Base-by-base conservation (phyloP, 2,888 invertebrate genomes). In the Pyrrhia umbra region DNA sequence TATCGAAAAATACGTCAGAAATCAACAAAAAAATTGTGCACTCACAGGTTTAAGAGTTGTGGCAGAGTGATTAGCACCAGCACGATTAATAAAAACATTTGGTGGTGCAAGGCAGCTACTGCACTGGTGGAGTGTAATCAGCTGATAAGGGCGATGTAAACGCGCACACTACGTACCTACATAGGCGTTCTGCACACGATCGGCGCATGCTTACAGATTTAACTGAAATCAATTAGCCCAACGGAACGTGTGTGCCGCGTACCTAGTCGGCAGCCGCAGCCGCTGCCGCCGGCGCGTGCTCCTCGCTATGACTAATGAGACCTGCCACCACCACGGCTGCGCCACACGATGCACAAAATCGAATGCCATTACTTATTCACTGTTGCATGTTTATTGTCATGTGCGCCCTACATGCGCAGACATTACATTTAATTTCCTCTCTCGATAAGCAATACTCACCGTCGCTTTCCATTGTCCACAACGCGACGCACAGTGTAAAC, bases 351-450 rank as follows among this genome's bases (percentile, higher is more conserved):
- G 92, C 93, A 93, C 90, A 90, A 91, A 89, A 92, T 92, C 92
- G 90, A 93, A 93, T 86, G 85, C 84, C 86, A 92, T 93, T 90
- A 92, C 87, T 88, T 89, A 92, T 92, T 92, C 88, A 92, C 88
- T 84, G 85, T 88, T 90, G 89, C 88, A 90, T 93, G 91, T 93
- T 92, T 93, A 92, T 89, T 89, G 89, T 90, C 89, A 88, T 90
- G 88, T 89, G 89, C 91, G 89, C 87, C 89, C 90, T 92, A 91
- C 90, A 91, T 93, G 93, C 93, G 92, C 93, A 92, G 86, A 89
- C 85, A 88, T 87, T 82, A 79, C 84, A 85, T 85, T 83, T 85
- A 79, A 68, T 72, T 71, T 43, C 51, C 50, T 60, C 55, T 58
- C 50, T 66, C 23, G 61, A 83, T 80, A 80, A 47, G 79, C 73